Percentiles rank a stretch among this genome's conserved stretches.
These are phyloP conservation scores for Phylloscopus trochiloides DNA, from an alignment of 2,113 vertebrate species.

Conservation along the genomic window DNA sequence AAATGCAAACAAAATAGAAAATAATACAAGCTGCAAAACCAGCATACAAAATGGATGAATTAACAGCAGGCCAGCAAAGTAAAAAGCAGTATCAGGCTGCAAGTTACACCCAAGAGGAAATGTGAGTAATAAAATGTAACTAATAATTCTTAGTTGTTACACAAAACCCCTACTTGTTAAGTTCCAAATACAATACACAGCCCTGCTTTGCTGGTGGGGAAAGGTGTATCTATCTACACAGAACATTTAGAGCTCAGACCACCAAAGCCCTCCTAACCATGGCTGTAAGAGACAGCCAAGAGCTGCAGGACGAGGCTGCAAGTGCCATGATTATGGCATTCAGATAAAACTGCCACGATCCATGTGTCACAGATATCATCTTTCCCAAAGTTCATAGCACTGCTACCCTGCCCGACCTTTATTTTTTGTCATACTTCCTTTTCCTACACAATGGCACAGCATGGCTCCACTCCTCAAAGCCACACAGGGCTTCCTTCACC, in stretches of 20 bases:
- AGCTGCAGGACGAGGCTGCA: background rate
- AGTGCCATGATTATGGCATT: background rate
- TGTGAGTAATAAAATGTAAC: background rate
- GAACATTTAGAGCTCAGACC: background rate
- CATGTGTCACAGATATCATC: background rate
- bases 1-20: background rate
- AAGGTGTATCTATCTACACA: background rate
- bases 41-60: background rate
- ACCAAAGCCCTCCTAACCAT: background rate
- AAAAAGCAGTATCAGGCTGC: background rate
- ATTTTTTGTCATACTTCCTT: background rate
- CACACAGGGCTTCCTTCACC: background rate
- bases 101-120: slow-evolving; percentile 27
- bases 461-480: background rate
- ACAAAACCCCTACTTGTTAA: background rate
- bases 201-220: background rate
- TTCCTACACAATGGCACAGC: background rate
- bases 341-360: background rate
- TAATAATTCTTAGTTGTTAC: background rate
- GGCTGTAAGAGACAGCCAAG: background rate
- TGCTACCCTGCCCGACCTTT: rapidly evolving
- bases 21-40: background rate
- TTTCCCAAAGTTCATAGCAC: background rate
- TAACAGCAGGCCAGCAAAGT: background rate
- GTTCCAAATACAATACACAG: background rate